These are phyloP conservation scores for Ginglymostoma cirratum DNA, from an alignment of 2,113 vertebrate species.

Conservation along the genomic window DNA sequence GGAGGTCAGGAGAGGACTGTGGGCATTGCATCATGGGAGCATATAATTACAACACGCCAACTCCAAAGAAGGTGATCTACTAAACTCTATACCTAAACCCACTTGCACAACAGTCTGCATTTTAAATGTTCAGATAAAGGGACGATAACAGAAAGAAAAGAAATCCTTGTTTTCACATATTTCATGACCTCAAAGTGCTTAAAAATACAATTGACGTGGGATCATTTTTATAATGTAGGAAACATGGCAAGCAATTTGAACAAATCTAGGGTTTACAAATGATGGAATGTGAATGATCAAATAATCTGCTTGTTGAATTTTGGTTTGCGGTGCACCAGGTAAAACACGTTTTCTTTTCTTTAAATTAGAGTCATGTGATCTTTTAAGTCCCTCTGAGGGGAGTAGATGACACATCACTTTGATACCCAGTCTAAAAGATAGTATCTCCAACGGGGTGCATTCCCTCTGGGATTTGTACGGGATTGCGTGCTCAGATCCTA, in stretches of 20 bases:
- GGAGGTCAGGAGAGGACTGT: background rate
- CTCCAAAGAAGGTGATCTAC: background rate
- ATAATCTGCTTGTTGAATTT: background rate
- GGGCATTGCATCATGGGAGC: background rate
- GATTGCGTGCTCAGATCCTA: background rate
- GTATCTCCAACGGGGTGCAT: background rate
- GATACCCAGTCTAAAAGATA: background rate
- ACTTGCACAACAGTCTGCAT: background rate
- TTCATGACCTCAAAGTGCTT: background rate
- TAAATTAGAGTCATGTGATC: background rate
- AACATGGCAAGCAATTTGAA: background rate
- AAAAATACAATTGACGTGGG: background rate
- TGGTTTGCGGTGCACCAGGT: background rate
- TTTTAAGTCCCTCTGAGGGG: background rate
- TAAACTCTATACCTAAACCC: background rate
- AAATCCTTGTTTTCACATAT: background rate
- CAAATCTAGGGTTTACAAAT: background rate
- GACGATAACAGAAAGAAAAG: background rate
- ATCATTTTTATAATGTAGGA: background rate
- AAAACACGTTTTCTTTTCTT: background rate
- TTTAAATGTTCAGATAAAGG: background rate
- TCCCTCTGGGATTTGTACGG: background rate
- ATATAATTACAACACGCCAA: background rate
- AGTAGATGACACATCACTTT: background rate
- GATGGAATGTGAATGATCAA: background rate